Base-by-base conservation (phyloP, 2,113 vertebrate species). In the Rhinolophus sinicus region DNA sequence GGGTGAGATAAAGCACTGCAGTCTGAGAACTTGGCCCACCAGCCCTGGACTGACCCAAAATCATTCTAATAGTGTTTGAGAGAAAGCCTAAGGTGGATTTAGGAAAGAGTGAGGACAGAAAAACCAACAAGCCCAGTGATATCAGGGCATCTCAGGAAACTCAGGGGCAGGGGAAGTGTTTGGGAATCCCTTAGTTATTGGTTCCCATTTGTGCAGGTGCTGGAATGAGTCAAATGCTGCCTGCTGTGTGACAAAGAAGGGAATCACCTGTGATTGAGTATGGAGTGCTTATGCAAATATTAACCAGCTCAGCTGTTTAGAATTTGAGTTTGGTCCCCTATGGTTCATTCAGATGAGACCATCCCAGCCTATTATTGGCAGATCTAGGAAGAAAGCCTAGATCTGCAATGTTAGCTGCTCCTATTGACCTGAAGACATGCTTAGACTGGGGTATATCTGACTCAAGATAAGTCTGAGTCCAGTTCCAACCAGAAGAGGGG, bases 51-150 rank as follows among this genome's bases (percentile, higher is more conserved):
- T 52, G 24, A 18, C 35, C 19, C 64, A 6, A 78, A 38, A 69
- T 93, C 15, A 40, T 72, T 62, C n/a, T 88, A 47, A 65, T 4
- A 73, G 67, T 83, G 24, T 89, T 86, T 54, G 73, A 87, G 38
- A 95, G 54, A 95, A 80, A 77, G 35, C 30, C 26, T 14, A 93
- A 76, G 77, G 13, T 90, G 52, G 33, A 64, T 89, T 91, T 77
- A 87, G 80, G 44, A 78, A 88, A 1, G 33, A 90, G 14, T n/a
- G 26, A 87, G 6, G 5, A 30, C 80, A 40, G 76, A 52, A 38
- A 67, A 96, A 50, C 33, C 47, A 65, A 21, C 6, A 33, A 21
- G 26, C 56, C 3, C 50, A 21, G 65, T 38, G 73, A 69, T 24
- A 62, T 13, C n/a, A 78, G 52, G 52, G 47, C 33, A 82, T 21